Conservation (phyloP, 2,888 invertebrate genomes). For the Axea sp. region DNA sequence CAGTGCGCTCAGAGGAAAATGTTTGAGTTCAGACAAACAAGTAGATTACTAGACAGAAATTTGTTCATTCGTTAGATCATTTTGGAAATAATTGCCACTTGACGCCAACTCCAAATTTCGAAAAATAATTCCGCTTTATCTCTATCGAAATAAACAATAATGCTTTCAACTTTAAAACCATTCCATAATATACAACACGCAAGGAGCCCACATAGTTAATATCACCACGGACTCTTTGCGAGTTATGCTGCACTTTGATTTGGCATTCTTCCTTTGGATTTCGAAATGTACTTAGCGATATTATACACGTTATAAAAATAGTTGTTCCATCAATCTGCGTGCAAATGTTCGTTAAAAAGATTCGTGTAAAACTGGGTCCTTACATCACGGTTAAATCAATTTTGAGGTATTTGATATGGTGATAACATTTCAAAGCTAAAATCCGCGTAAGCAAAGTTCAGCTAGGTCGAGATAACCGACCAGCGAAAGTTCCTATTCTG, state of each 20-base stretch:
- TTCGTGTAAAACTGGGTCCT: slow-evolving; percentile 49
- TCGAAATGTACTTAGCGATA: slow-evolving; percentile 49
- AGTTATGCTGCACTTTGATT: slow-evolving; percentile 34
- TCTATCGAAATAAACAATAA: slow-evolving; percentile 29
- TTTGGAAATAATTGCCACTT: slow-evolving; percentile 15
- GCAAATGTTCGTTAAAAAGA: slow-evolving; percentile 53
- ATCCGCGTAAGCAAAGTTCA: background rate
- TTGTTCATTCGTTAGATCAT: background rate
- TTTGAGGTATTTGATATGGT: slow-evolving; percentile 45
- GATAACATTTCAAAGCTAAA: slow-evolving; percentile 29
- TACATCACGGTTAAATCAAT: slow-evolving; percentile 47
- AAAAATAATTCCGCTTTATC: slow-evolving; percentile 29
- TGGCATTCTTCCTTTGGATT: slow-evolving; percentile 51
- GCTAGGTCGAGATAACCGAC: background rate
- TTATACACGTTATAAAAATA: slow-evolving; percentile 61
- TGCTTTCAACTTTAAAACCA: slow-evolving; percentile 19
- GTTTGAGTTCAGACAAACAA: slow-evolving; percentile 56
- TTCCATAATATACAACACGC: slow-evolving; percentile 8
- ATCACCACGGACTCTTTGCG: background rate
- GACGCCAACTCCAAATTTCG: slow-evolving; percentile 12
- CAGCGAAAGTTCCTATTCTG: background rate
- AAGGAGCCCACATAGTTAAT: slow-evolving; percentile 1
- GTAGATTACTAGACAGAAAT: slow-evolving; percentile 41
- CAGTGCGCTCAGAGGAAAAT: slow-evolving; percentile 50
- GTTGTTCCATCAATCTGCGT: slow-evolving; percentile 53